These are phyloP conservation scores for Mimas tiliae DNA, from an alignment of 2,888 invertebrate species.

Conservation along the genomic window DNA sequence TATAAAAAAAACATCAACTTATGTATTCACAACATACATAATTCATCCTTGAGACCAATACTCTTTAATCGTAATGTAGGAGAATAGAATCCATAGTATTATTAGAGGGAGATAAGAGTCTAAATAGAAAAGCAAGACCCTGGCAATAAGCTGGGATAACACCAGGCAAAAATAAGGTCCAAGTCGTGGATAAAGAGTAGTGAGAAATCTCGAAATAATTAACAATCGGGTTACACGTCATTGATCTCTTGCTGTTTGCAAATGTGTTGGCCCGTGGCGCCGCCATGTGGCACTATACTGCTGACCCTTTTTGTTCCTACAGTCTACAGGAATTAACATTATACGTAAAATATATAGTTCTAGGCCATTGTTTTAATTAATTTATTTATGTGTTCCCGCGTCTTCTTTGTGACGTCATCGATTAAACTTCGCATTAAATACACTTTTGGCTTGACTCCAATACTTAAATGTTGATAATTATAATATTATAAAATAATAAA, in stretches of 20 bases:
- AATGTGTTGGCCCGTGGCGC: not conserved
- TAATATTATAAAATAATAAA: slow-evolving; percentile 26
- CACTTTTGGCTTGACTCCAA: slow-evolving; percentile 37
- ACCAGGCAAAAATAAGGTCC: too few species aligned
- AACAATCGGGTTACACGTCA: not conserved
- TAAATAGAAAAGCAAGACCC: too few species aligned
- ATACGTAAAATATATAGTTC: not conserved
- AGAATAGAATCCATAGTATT: too few species aligned
- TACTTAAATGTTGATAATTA: slow-evolving; percentile 24
- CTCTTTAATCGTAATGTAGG: too few species aligned
- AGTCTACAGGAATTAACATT: not conserved
- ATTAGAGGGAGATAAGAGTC: too few species aligned
- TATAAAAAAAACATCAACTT: too few species aligned
- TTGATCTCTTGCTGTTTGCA: slow-evolving; percentile 11
- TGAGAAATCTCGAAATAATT: too few species aligned
- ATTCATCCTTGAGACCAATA: too few species aligned
- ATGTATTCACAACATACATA: too few species aligned
- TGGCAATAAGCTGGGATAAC: too few species aligned
- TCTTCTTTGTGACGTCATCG: slow-evolving; percentile 23
- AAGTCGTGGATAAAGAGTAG: too few species aligned
- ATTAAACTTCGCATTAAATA: slow-evolving; percentile 9
- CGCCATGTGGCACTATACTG: not conserved
- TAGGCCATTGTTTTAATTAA: slow-evolving; percentile 19
- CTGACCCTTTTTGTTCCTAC: slow-evolving; percentile 7
- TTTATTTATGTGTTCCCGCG: slow-evolving; percentile 7